phyloP scores from a whole-genome alignment of 2,888 invertebrate species.

The Cheilosia vernalis region DNA sequence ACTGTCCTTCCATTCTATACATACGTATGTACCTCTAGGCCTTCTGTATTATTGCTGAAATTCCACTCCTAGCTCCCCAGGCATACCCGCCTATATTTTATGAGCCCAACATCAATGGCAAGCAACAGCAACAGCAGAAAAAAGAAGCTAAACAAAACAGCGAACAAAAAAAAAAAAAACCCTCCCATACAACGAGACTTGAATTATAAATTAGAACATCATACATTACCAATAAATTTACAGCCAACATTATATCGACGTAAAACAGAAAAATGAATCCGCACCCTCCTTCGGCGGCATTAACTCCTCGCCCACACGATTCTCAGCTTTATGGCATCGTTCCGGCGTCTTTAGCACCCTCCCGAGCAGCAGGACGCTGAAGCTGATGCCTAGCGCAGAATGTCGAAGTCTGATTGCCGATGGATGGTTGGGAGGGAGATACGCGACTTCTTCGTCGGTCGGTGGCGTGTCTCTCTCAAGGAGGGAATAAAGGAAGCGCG shows the following conservation, averaged over 20 bases:
- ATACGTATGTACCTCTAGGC: neutral
- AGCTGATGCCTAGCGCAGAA: neutral
- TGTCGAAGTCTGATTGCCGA: slow-evolving; percentile 56
- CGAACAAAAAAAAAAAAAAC: neutral
- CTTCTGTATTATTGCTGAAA: neutral
- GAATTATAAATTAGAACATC: slow-evolving; percentile 65
- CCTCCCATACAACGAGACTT: slow-evolving; percentile 46
- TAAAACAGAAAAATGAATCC: slow-evolving; percentile 32
- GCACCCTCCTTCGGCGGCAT: slow-evolving; percentile 33
- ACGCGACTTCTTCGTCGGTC: neutral
- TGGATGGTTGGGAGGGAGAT: neutral
- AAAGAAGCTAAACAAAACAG: neutral
- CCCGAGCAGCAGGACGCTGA: neutral
- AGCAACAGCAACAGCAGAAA: neutral
- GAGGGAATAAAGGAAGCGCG: neutral
- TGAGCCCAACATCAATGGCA: neutral
- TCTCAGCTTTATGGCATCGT: slow-evolving; percentile 35
- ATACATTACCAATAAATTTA: slow-evolving; percentile 62
- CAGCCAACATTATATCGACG: slow-evolving; percentile 43
- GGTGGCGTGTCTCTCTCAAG: neutral
- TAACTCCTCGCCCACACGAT: slow-evolving; percentile 44
- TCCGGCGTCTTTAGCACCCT: slow-evolving; percentile 3
- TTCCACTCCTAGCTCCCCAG: neutral
- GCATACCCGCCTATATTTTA: neutral
- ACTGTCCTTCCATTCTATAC: neutral